Conservation (phyloP, 2,888 invertebrate species). For the Dynastes hyllus region DNA sequence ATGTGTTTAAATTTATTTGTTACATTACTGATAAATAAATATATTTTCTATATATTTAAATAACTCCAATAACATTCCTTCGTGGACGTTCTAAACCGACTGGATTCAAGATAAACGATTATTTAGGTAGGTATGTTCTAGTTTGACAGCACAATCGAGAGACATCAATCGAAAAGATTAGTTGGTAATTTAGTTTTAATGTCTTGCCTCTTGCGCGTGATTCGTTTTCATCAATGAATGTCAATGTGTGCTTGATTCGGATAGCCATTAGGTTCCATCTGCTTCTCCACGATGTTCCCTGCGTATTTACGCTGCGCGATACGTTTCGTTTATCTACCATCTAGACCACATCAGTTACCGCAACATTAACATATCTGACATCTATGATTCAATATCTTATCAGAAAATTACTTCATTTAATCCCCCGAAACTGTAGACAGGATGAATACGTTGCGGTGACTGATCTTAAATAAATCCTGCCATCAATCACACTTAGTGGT, state of each 20-base stretch:
- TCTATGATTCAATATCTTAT: conserved; percentile 54
- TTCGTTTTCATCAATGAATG: conserved; percentile 42
- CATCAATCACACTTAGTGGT: conserved; percentile 55
- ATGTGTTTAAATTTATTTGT: too few relatives aligned
- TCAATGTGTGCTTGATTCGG: conserved; percentile 15
- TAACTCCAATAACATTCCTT: too few relatives aligned
- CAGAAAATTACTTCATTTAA: conserved; percentile 54
- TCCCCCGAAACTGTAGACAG: conserved; percentile 35
- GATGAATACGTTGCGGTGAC: conserved; percentile 55
- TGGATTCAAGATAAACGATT: neutral
- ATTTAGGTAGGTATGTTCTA: conserved; percentile 18
- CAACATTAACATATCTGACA: conserved; percentile 54
- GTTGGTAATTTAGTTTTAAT: conserved; percentile 39
- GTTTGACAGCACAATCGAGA: conserved; percentile 29
- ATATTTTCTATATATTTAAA: too few relatives aligned
- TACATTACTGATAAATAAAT: too few relatives aligned
- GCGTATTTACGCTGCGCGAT: conserved; percentile 45
- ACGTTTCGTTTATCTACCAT: conserved; percentile 48
- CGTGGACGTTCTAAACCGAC: too few relatives aligned
- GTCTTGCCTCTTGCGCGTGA: conserved; percentile 28
- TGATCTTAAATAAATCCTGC: conserved; percentile 57
- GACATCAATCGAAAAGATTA: conserved; percentile 39
- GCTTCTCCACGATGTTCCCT: neutral
- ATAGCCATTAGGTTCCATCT: conserved; percentile 28
- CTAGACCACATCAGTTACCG: conserved; percentile 50